Percentiles rank a stretch among this genome's conserved stretches.
Evolutionary conservation across 2,113 vertebrate genomes (phyloP).

Genomic region (Symphodus melops): DNA sequence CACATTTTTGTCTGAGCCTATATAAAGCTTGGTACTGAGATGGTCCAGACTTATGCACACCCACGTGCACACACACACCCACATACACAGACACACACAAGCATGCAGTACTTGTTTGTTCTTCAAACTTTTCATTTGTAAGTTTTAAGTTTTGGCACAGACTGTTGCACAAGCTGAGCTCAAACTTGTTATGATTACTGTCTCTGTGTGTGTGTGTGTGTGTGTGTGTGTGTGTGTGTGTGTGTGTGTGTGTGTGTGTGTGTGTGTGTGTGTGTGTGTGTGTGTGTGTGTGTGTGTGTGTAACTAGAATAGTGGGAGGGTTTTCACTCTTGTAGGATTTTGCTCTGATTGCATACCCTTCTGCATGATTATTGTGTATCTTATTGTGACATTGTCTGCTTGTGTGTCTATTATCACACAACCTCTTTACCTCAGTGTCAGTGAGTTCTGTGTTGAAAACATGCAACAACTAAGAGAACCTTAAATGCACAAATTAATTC

Average conservation of each 20-base stretch:
- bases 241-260: not conserved
- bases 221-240: not conserved
- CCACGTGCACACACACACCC: too few species aligned
- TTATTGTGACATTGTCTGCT: not conserved
- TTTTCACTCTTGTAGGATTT: not conserved
- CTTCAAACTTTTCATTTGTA: not conserved
- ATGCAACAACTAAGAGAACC: constrained; percentile 29
- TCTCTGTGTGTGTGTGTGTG: not conserved
- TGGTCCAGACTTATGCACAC: too few species aligned
- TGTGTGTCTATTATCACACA: not conserved
- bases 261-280: not conserved
- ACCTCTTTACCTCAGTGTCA: not conserved
- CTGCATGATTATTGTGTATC: not conserved
- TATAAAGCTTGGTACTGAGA: too few species aligned
- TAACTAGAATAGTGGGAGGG: not conserved
- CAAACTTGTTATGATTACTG: not conserved
- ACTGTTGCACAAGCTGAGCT: not conserved
- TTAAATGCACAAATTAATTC: not conserved
- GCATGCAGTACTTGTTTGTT: not conserved
- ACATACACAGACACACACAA: too few species aligned
- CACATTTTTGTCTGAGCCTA: too few species aligned
- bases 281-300: not conserved
- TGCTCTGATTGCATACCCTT: constrained; percentile 5
- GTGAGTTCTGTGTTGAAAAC: constrained; percentile 12
- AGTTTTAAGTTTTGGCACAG: not conserved